phyloP scores from a whole-genome alignment of 2,113 vertebrate species.

The Oenanthe melanoleuca region DNA sequence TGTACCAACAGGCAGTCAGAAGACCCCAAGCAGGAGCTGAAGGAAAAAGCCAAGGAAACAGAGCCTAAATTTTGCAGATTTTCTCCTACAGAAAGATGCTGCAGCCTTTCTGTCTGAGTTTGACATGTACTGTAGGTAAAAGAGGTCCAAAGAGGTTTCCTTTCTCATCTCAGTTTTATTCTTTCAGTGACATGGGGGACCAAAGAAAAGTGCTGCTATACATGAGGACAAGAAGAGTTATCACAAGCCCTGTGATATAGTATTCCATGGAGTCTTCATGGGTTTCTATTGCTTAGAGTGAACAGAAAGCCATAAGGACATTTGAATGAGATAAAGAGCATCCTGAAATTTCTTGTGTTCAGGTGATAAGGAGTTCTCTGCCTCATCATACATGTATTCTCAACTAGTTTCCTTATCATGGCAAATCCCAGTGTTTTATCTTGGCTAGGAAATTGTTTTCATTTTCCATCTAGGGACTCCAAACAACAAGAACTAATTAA shows the following conservation, averaged over 20 bases:
- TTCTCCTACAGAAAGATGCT: not conserved
- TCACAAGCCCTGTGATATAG: not conserved
- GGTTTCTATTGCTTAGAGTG: not conserved
- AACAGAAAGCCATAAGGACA: not conserved
- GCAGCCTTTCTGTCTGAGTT: not conserved
- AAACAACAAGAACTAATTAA: slow-evolving; percentile 46
- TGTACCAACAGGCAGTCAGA: not conserved
- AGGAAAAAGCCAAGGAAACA: not conserved
- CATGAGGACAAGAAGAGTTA: not conserved
- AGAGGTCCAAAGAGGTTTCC: not conserved
- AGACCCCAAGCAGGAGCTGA: not conserved
- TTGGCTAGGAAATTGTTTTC: not conserved
- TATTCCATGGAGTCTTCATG: not conserved
- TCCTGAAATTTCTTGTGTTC: not conserved
- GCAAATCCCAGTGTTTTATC: not conserved
- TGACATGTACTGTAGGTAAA: not conserved
- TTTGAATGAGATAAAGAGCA: not conserved
- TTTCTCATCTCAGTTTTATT: not conserved
- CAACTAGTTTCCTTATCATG: not conserved
- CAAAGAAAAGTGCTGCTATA: not conserved
- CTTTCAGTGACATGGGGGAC: not conserved
- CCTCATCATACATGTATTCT: not conserved
- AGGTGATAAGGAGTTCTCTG: not conserved
- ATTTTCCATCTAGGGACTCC: not conserved
- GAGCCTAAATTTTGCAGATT: rapidly evolving